phyloP scores from a whole-genome alignment of 2,113 vertebrate species.

The Mastomys coucha region DNA sequence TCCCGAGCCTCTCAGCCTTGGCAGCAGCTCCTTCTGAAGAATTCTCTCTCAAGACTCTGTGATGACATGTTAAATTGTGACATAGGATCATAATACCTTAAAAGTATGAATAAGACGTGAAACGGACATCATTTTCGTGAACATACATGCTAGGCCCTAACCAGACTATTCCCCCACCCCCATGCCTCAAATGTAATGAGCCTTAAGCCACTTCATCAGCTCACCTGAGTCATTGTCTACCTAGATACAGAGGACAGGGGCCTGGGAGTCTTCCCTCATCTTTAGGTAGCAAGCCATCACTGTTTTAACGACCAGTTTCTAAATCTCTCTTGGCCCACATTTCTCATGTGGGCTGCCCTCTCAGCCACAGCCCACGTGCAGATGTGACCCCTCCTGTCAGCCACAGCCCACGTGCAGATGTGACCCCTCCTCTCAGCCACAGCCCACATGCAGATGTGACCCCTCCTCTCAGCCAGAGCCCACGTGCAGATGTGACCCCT shows the following conservation, averaged over 20 bases:
- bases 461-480: neutral
- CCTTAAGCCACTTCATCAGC: neutral
- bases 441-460: neutral
- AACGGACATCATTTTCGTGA: neutral
- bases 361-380: neutral
- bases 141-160: neutral
- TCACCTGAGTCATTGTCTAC: neutral
- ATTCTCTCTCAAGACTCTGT: neutral
- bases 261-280: neutral
- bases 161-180: neutral
- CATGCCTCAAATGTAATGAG: neutral
- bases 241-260: neutral
- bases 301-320: neutral
- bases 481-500: neutral
- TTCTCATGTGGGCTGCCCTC: neutral
- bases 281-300: slow-evolving; percentile 25
- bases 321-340: neutral
- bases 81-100: neutral
- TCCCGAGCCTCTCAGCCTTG: neutral
- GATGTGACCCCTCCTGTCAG: neutral
- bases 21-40: neutral
- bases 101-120: slow-evolving; percentile 19
- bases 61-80: neutral
- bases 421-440: neutral
- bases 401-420: neutral